Base-by-base conservation (phyloP, 30 jellyfish, hydroid and myxozoan species). In the Nemopilema nomurai region DNA sequence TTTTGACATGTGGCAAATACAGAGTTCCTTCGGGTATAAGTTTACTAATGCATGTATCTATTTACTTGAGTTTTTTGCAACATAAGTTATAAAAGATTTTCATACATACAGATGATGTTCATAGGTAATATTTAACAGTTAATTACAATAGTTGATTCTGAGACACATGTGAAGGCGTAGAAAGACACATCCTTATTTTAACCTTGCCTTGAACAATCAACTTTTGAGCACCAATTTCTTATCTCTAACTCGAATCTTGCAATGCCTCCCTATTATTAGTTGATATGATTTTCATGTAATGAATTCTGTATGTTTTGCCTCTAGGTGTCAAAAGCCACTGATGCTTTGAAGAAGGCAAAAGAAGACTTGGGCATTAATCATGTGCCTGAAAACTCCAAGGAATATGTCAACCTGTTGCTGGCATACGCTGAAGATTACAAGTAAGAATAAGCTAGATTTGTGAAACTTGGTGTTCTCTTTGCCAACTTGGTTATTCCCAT, bases 361-460 rank as follows among this genome's bases (percentile, higher is more conserved):
- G 91, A 71, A 24, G 17, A 29, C 28, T 25, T 83, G 71, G 71
- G 49, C 3, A 19, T 84, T 4, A 70, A 28, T 57, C 72, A 71
- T 29, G 86, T 83, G 13, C 29, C 19, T 25, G 91, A 83, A 21
- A n/a, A 66, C 0, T 52, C 76, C 24, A 83, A 71, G 31, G 85
- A 83, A 1, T 83, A 83, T 50, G 76, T 83, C 71, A 71, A 31
- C 16, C 18, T 83, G 9, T 62, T 83, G 28, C 75, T 62, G 18
- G 86, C 71, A 4, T 70, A 76, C 31, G 81, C 91, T 28, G 91
- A 83, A 30, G 91, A 83, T 21, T 69, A 13, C 86, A 83, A 83
- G 91, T 83, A 25, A 82, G 90, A 28, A 67, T 6, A n/a, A 62
- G 4, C 8, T 69, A 18, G 6, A 6, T 62, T 69, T 23, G 26